A percentile compares a stretch with the other conserved stretches of the same genome.
Evolutionary conservation across 2,888 invertebrate genomes (phyloP).

Genomic region (Luffia ferchaultella): DNA sequence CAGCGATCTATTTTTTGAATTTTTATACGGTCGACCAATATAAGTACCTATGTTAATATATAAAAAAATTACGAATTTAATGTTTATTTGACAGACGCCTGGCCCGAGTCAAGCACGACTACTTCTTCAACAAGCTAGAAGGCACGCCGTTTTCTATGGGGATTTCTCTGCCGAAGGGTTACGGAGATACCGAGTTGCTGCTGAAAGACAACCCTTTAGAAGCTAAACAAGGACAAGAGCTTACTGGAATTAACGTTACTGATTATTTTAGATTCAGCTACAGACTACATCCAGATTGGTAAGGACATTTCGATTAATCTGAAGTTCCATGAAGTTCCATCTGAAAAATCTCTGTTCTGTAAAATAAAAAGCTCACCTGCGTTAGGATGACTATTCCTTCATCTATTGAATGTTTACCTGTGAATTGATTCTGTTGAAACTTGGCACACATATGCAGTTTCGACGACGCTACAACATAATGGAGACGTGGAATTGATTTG

Average conservation of each 20-base stretch:
- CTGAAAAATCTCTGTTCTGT: too few species aligned
- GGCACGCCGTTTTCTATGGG: constrained; percentile 89
- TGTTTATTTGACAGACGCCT: constrained; percentile 62
- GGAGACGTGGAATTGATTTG: too few species aligned
- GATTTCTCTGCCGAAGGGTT: constrained; percentile 81
- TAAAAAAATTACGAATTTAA: constrained; percentile 1
- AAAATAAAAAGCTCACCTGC: too few species aligned
- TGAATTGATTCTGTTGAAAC: too few species aligned
- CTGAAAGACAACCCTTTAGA: constrained; percentile 81
- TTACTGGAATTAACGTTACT: constrained; percentile 74
- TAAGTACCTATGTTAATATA: too few species aligned
- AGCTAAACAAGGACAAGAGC: constrained; percentile 70
- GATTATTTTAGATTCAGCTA: constrained; percentile 79
- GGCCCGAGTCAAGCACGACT: constrained; percentile 80
- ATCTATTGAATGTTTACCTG: too few species aligned
- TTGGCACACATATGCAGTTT: too few species aligned
- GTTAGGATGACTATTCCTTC: too few species aligned
- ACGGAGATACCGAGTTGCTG: constrained; percentile 79
- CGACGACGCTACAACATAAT: too few species aligned
- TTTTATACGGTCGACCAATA: too few species aligned
- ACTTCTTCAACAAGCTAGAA: constrained; percentile 82
- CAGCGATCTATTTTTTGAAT: too few species aligned
- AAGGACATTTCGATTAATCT: constrained; percentile 20
- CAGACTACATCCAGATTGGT: constrained; percentile 89
- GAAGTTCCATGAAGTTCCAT: too few species aligned